phyloP scores from a whole-genome alignment of 1,140 invertebrate genomes.

The Plutomurus gul region DNA sequence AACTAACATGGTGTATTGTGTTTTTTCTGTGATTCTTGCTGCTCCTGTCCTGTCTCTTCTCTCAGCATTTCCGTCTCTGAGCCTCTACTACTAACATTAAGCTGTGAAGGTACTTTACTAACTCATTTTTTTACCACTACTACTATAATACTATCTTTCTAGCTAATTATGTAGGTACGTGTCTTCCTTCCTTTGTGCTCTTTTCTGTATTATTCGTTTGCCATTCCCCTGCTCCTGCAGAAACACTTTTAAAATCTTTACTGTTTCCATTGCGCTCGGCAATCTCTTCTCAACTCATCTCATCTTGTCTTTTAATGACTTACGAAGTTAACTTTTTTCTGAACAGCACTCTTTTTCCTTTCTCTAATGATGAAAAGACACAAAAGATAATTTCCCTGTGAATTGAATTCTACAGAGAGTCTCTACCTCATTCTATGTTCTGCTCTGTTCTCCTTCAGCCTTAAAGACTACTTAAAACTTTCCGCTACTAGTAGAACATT shows the following conservation, averaged over 20 bases:
- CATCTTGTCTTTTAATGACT: neutral
- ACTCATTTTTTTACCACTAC: neutral
- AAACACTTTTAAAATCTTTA: neutral
- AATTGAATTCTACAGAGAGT: neutral
- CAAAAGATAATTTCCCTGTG: neutral
- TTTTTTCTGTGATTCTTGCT: neutral
- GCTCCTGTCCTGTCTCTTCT: neutral
- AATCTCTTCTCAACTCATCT: neutral
- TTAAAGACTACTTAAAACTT: too few relatives aligned
- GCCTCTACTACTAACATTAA: neutral
- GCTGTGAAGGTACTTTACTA: neutral
- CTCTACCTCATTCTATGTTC: neutral
- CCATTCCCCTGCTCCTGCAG: too few relatives aligned
- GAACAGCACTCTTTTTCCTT: neutral
- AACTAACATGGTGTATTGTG: neutral
- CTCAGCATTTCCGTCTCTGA: neutral
- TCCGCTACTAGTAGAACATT: too few relatives aligned
- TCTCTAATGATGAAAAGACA: neutral
- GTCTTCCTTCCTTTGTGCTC: too few relatives aligned
- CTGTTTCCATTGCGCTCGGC: neutral
- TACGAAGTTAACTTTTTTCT: neutral
- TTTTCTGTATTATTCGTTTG: too few relatives aligned
- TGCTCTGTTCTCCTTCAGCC: too few relatives aligned
- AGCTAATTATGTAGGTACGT: too few relatives aligned
- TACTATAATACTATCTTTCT: neutral